Base-by-base conservation (phyloP, 37 sponge, comb jelly and placozoan species). In the Mnemiopsis leidyi region DNA sequence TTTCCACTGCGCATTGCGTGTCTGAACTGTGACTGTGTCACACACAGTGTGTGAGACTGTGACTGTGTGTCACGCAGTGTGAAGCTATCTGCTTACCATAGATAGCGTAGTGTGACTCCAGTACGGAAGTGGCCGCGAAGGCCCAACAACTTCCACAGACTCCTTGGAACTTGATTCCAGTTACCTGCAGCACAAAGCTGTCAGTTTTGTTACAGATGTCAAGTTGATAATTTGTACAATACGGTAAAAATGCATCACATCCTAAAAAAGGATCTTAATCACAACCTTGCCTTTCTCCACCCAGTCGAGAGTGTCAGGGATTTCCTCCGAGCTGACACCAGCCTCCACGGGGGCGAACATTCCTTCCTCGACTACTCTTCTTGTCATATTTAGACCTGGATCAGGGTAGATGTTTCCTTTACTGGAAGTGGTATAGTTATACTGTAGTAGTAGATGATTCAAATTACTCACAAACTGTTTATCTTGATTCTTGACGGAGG, bases 71-170 rank as follows among this genome's bases (percentile, higher is more conserved):
- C n/a, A n/a, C n/a, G n/a, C n/a, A n/a, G n/a, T n/a, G n/a, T n/a
- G n/a, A n/a, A n/a, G n/a, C n/a, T n/a, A n/a, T n/a, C 13, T 18
- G 61, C 61, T 48, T 23, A 71, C 75, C 75, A 24, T 71, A 29
- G 7, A 71, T 71, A 71, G 75, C 75, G 23, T 71, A 71, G 75
- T 71, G 75, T 23, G 75, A 71, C 30, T 71, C 75, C 75, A 71
- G 23, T 5, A 71, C 75, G 30, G 30, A 29, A 24, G 20, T 28
- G 3, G 75, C 75, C 20, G 30, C 75, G 20, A 71, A 71, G 75
- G 75, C 75, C 75, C 75, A 71, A 18, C 75, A 71, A 28, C 30
- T 29, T 29, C 75, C 75, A 71, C 75, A 71, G 75, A 29, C 30
- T 2, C 30, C 75, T 28, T 71, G 75, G 20, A 71, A 71, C 75